A percentile compares a stretch with the other conserved stretches of the same genome.
Conservation (phyloP, 2,797 vertebrate species). For the Crocodylus rhombifer region DNA sequence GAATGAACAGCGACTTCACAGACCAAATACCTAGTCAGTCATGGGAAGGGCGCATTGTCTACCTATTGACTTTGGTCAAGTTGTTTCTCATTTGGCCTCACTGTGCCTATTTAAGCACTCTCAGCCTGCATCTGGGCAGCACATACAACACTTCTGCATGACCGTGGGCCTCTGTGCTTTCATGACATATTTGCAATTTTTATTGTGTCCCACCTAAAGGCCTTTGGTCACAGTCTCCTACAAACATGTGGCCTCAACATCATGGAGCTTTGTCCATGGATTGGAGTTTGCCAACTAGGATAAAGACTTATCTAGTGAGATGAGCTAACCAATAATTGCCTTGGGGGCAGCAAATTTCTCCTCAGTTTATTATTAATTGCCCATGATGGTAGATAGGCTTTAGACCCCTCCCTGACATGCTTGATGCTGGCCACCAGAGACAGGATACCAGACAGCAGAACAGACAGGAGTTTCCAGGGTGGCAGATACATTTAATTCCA, state of each 20-base stretch:
- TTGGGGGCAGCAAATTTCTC: too few species aligned
- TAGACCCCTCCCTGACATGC: too few species aligned
- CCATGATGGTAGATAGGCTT: too few species aligned
- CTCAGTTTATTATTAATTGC: too few species aligned
- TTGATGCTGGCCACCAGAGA: neutral
- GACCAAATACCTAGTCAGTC: neutral
- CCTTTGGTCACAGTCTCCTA: neutral
- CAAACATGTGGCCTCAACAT: neutral
- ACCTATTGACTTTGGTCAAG: neutral
- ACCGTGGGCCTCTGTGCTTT: neutral
- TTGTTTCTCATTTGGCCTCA: neutral
- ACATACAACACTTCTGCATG: neutral
- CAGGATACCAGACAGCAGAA: fast-evolving
- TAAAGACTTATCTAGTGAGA: too few species aligned
- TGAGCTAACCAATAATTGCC: too few species aligned
- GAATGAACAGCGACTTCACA: neutral
- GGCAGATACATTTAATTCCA: neutral
- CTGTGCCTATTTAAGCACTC: neutral
- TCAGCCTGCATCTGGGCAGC: neutral
- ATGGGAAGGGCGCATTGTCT: neutral
- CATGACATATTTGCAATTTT: neutral
- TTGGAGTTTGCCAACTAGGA: neutral
- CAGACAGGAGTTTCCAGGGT: neutral
- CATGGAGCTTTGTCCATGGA: neutral
- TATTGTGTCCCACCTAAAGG: neutral